Evolutionary conservation across 64 coral and sea anemone genomes (phyloP).

Genomic region (Pachyseris speciosa): DNA sequence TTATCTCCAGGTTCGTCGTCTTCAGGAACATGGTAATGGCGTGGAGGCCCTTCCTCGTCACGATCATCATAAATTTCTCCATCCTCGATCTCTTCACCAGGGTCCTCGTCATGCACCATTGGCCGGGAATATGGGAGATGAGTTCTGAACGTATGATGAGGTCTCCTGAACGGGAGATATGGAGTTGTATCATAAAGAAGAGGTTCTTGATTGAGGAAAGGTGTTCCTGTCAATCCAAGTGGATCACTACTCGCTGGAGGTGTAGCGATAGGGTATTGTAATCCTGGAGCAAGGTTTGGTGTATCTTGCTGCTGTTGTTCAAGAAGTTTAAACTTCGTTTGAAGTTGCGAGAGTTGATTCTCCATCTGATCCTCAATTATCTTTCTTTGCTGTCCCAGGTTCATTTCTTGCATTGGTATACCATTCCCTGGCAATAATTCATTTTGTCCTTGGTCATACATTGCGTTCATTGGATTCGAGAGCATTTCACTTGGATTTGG

Average conservation of each 20-base stretch:
- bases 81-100: too few relatives aligned
- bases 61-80: not conserved
- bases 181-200: not conserved
- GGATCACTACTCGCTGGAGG: not conserved
- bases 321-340: not conserved
- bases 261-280: not conserved
- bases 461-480: not conserved
- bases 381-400: not conserved
- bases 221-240: not conserved
- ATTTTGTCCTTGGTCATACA: not conserved
- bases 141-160: not conserved
- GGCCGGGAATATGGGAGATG: not conserved
- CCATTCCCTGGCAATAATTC: not conserved
- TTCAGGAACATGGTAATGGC: not conserved
- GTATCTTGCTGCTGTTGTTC: not conserved
- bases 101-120: not conserved
- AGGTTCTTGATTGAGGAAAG: not conserved
- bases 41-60: not conserved
- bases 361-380: slow-evolving; percentile 23
- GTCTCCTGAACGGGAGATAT: not conserved
- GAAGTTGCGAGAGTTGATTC: slow-evolving; percentile 5
- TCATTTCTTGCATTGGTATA: not conserved
- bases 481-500: not conserved
- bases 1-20: not conserved
- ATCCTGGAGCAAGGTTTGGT: not conserved